Evolutionary conservation across 2,888 invertebrate species (phyloP).

Genomic region (Sphaerophoria rueppellii): DNA sequence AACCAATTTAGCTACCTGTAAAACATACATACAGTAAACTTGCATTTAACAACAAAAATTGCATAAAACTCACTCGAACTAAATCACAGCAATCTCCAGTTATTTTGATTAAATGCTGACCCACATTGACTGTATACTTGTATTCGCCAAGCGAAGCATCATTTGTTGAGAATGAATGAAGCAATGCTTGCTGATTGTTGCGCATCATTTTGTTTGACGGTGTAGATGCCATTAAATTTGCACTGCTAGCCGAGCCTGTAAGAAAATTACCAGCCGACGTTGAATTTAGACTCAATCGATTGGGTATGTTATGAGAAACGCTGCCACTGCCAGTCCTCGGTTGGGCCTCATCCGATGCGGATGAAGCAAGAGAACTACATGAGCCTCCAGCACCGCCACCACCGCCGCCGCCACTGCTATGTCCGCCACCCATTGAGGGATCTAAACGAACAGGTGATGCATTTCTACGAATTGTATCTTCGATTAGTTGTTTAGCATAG

Average conservation of each 20-base stretch:
- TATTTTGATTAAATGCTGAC: slow-evolving; percentile 92
- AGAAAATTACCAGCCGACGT: slow-evolving; percentile 80
- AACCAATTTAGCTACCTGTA: slow-evolving; percentile 92
- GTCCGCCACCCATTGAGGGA: slow-evolving; percentile 82
- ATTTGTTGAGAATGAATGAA: slow-evolving; percentile 92
- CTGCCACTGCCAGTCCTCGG: slow-evolving; percentile 76
- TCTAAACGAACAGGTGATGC: slow-evolving; percentile 93
- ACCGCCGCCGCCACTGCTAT: slow-evolving; percentile 72
- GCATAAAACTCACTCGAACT: slow-evolving; percentile 87
- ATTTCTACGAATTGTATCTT: slow-evolving; percentile 97
- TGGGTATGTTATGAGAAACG: slow-evolving; percentile 77
- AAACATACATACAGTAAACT: slow-evolving; percentile 36
- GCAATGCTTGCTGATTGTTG: slow-evolving; percentile 83
- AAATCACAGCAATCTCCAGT: slow-evolving; percentile 92
- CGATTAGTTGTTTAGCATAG: slow-evolving; percentile 95
- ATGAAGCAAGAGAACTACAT: slow-evolving; percentile 90
- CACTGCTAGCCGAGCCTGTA: slow-evolving; percentile 77
- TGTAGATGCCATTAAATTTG: slow-evolving; percentile 60
- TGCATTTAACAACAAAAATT: neutral
- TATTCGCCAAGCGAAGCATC: slow-evolving; percentile 93
- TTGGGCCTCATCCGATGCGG: slow-evolving; percentile 84
- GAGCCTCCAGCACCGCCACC: slow-evolving; percentile 84
- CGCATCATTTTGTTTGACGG: slow-evolving; percentile 80
- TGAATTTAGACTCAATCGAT: slow-evolving; percentile 80
- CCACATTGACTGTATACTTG: slow-evolving; percentile 93